Evolutionary conservation across 1,140 invertebrate genomes (phyloP), one percentile per base, ranked within the genome.

Genomic region (Drosophila carrolli): DNA sequence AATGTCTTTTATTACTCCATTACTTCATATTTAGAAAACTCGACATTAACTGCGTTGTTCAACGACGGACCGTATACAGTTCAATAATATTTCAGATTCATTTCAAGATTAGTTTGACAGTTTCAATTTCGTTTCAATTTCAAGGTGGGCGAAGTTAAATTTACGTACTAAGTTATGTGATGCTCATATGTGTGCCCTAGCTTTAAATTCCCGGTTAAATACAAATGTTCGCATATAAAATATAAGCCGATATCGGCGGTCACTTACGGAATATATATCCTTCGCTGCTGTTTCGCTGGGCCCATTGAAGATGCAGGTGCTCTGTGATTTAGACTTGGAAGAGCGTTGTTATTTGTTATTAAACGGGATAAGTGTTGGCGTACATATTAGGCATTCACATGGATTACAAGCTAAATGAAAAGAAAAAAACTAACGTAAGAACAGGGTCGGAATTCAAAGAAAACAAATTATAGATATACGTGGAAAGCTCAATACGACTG

Each of bases 241-340:
- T 2, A 13, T 47, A 13, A 27, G 46, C 23, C 13, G n/a, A 43
- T 43, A 14, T 16, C 7, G 41, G n/a, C n/a, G 41, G 41, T 50
- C 13, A 48, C 23, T 48, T 48, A 48, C 47, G 47, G 41, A 43
- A 29, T 23, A 29, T 7, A 50, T 13, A 50, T 50, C 47, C 47
- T 50, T 27, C 47, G 47, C 47, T 50, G 47, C 47, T 50, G 27
- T n/a, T 32, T 50, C 13, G 13, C n/a, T 50, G 47, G 47, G 27
- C 27, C 47, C 47, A 50, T 50, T 29, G 47, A 50, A 14, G 27
- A 29, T 50, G 27, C 47, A 50, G 47, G 47, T 50, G 47, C 13
- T 50, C 27, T 43, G 41, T 43, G 41, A 8, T 14, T 16, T 43
- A 43, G 41, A 3, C 41, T 43, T 43, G 41, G 5, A 43, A 43